These are phyloP conservation scores for Aphis craccivora DNA, from an alignment of 1,140 invertebrate genomes.

Conservation along the genomic window DNA sequence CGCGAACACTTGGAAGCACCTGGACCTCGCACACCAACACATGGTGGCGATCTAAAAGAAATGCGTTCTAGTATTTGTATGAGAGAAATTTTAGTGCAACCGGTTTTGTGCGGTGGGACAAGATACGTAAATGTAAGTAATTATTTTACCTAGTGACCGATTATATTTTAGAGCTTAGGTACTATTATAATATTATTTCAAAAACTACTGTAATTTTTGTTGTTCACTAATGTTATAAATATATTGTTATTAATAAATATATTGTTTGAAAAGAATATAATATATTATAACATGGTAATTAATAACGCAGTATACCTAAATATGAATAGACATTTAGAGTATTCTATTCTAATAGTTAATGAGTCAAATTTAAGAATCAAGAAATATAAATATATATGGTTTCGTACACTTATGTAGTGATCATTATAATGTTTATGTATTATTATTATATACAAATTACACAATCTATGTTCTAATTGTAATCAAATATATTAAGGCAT, in stretches of 20 bases:
- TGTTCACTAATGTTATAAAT: background rate
- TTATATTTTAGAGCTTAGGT: background rate
- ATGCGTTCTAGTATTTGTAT: background rate
- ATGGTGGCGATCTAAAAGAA: slow-evolving; percentile 29
- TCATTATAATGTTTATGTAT: background rate
- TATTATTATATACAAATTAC: too few species aligned
- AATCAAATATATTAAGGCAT: background rate
- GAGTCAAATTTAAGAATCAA: background rate
- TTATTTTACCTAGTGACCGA: slow-evolving; percentile 14
- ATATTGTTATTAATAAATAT: too few species aligned
- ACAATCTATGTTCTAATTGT: too few species aligned
- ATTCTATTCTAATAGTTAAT: background rate
- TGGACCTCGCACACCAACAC: slow-evolving; percentile 27
- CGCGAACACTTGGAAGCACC: slow-evolving; percentile 41
- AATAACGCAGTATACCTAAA: background rate
- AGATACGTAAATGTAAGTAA: slow-evolving; percentile 4
- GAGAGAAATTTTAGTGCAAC: slow-evolving; percentile 35
- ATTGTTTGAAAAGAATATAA: background rate
- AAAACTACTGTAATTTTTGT: background rate
- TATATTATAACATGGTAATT: background rate
- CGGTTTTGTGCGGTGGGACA: background rate
- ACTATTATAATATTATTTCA: background rate
- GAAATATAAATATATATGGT: background rate
- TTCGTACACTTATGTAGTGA: background rate
- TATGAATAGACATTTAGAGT: background rate